Conservation (phyloP, 2,113 vertebrate genomes). For the Callorhinus ursinus region DNA sequence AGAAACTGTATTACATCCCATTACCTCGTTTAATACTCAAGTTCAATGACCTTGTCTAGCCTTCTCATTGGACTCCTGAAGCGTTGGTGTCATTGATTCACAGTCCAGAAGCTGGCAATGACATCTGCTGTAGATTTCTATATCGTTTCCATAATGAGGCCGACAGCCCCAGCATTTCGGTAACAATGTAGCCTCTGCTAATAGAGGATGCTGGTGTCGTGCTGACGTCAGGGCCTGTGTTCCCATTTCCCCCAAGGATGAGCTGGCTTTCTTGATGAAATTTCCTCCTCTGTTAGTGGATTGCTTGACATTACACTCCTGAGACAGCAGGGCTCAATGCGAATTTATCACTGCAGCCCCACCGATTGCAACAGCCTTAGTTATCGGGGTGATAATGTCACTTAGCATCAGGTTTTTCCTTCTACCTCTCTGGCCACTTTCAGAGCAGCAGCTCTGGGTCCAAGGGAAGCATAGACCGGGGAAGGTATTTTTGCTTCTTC, state of each 20-base stretch:
- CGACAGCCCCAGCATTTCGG: not conserved
- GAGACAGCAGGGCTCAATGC: not conserved
- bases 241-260: not conserved
- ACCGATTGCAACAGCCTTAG: not conserved
- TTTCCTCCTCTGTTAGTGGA: not conserved
- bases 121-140: not conserved
- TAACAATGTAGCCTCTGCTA: not conserved
- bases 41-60: not conserved
- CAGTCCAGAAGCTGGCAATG: not conserved
- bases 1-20: not conserved
- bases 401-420: not conserved
- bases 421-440: not conserved
- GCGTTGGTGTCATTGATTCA: not conserved
- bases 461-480: not conserved
- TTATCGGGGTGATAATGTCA: not conserved
- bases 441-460: not conserved
- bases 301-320: not conserved
- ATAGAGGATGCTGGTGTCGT: not conserved
- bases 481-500: not conserved
- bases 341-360: not conserved
- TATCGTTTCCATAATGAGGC: not conserved
- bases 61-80: not conserved
- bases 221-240: not conserved
- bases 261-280: conserved; percentile 23
- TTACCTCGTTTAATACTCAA: not conserved